Base-by-base conservation (phyloP, 1,140 invertebrate species). In the Orussus abietinus region DNA sequence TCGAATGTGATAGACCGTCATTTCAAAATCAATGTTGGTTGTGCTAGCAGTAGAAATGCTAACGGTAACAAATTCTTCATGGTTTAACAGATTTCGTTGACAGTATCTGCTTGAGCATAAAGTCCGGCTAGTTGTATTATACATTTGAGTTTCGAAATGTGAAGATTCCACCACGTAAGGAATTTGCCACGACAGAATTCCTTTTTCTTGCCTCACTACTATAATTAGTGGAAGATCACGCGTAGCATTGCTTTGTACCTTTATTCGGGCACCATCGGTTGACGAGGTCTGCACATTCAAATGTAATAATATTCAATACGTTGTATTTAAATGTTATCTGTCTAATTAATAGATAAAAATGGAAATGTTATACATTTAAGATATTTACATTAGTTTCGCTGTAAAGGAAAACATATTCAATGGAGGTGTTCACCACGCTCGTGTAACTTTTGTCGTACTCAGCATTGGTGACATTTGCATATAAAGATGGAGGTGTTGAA, bases 141-240 rank as follows among this genome's bases (percentile, higher is more conserved):
- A 80, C 5, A 51, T 45, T 18, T 38, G 36, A 33, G 45, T 26
- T 25, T 45, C 10, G 2, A 42, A 40, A 42, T 57, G 21, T 2
- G 19, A 38, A 3, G 65, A 64, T 38, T 72, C 57, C 11, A 77
- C 55, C n/a, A 69, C 45, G 4, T 80, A 43, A n/a, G 79, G 79
- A 25, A 81, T 61, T 47, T 77, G 72, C 79, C 79, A 81, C 0
- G 77, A 80, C n/a, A 80, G 18, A 13, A 79, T 72, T 22, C 69
- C 68, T 33, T 64, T 64, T 34, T 77, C 75, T 57, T 80, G 76
- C 37, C 75, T 57, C 1, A 77, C 73, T n/a, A 80, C 77, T 47
- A 80, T 67, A 25, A 79, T 60, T 3, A 80, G 49, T 20, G 79
- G 79, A 36, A 64, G 68, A 15, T 59, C 56, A 11, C 47, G 49